Percentiles rank a stretch among this genome's conserved stretches.
These are phyloP conservation scores for Xestobium rufovillosum DNA, from an alignment of 2,888 invertebrate genomes.

Conservation along the genomic window DNA sequence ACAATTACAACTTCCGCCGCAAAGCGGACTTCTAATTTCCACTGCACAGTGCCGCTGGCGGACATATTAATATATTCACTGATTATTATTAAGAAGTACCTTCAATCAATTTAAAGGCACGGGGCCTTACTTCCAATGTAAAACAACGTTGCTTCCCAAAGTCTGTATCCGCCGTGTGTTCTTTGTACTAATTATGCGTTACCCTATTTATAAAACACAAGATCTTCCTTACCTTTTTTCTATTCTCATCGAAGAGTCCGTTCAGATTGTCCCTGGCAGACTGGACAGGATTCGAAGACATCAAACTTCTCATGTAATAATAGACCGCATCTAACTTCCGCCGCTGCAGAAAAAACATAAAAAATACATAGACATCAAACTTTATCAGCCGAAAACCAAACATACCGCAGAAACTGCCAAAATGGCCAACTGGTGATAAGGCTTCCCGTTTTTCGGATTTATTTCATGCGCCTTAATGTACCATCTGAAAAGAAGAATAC, in stretches of 20 bases:
- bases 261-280: slow-evolving; percentile 87
- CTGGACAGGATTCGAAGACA: slow-evolving; percentile 87
- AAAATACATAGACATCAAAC: slow-evolving; percentile 7
- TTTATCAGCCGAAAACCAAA: slow-evolving; percentile 26
- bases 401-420: slow-evolving; percentile 74
- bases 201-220: slow-evolving; percentile 8
- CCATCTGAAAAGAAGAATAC: slow-evolving; percentile 49
- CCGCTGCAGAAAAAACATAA: slow-evolving; percentile 54
- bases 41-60: too few relatives aligned
- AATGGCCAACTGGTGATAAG: slow-evolving; percentile 91
- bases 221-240: slow-evolving; percentile 66
- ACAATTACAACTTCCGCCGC: too few relatives aligned
- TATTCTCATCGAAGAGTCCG: slow-evolving; percentile 84
- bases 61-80: too few relatives aligned
- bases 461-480: slow-evolving; percentile 91
- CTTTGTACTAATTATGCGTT: slow-evolving; percentile 6
- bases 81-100: too few relatives aligned
- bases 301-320: slow-evolving; percentile 90
- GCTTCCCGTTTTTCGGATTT: slow-evolving; percentile 90
- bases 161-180: too few relatives aligned
- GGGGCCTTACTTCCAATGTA: too few relatives aligned
- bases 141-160: too few relatives aligned
- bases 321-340: slow-evolving; percentile 94
- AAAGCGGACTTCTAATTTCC: too few relatives aligned
- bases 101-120: too few relatives aligned